phyloP scores from a whole-genome alignment of 2,888 invertebrate genomes.

The Drosophila anomalata region DNA sequence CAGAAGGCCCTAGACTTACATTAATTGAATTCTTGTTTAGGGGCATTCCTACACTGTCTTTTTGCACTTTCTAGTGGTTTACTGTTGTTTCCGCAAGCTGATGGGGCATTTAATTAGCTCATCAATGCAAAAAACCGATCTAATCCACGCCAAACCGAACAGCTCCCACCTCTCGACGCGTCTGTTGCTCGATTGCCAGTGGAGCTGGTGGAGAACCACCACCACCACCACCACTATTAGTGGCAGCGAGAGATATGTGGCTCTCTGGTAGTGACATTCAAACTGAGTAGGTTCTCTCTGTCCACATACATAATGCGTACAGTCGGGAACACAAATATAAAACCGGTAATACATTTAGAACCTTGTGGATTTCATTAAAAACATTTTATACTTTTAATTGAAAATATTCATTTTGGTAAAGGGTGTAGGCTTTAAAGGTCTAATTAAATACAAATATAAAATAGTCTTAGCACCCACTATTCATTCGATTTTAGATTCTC shows the following conservation, averaged over 20 bases:
- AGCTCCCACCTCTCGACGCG: constrained; percentile 8
- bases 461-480: too few relatives aligned
- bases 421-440: too few relatives aligned
- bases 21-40: constrained; percentile 31
- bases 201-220: constrained; percentile 12
- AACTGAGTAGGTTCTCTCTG: not conserved
- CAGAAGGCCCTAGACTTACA: constrained; percentile 28
- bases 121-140: constrained; percentile 45
- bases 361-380: too few relatives aligned
- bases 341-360: not conserved
- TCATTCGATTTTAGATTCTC: not conserved
- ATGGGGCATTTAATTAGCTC: constrained; percentile 54
- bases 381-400: too few relatives aligned
- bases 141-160: constrained; percentile 39
- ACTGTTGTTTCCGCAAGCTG: constrained; percentile 18
- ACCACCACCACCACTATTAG: not conserved
- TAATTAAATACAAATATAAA: too few relatives aligned
- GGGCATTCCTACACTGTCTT: constrained; percentile 42
- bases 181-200: constrained; percentile 27
- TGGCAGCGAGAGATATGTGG: not conserved
- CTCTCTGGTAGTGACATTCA: not conserved
- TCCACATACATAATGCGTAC: not conserved
- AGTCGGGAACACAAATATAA: not conserved
- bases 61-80: constrained; percentile 19
- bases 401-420: too few relatives aligned